Evolutionary conservation across 1,140 invertebrate genomes (phyloP).

Genomic region (Dysdera silvatica): DNA sequence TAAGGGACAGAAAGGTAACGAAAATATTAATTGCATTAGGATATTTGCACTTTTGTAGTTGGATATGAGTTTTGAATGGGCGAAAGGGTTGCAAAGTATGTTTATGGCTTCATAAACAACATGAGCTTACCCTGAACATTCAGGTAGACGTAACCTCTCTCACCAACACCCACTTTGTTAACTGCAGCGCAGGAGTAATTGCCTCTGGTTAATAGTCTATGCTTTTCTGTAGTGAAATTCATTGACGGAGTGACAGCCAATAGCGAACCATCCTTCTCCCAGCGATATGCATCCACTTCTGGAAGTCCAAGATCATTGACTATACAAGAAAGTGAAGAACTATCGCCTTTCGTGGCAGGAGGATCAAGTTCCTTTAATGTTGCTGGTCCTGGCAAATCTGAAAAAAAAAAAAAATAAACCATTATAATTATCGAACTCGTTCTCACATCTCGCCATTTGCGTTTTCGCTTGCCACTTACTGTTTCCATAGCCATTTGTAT

Average conservation of each 20-base stretch:
- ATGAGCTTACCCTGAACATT: conserved; percentile 62
- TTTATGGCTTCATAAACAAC: neutral
- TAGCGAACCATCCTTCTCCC: conserved; percentile 30
- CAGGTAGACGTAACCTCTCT: conserved; percentile 60
- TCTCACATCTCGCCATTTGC: too few relatives aligned
- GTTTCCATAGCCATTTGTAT: too few relatives aligned
- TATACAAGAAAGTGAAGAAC: conserved; percentile 67
- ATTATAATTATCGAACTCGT: too few relatives aligned
- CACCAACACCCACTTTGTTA: conserved; percentile 67
- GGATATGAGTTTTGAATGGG: too few relatives aligned
- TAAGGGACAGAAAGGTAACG: too few relatives aligned
- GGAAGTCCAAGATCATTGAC: conserved; percentile 71
- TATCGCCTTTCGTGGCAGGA: conserved; percentile 62
- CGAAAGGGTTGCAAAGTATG: neutral
- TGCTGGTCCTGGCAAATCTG: conserved; percentile 32
- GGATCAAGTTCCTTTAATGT: conserved; percentile 49
- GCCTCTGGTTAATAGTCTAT: conserved; percentile 25
- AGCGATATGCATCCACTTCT: conserved; percentile 47
- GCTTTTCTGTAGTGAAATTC: conserved; percentile 24
- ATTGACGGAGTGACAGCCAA: conserved; percentile 16
- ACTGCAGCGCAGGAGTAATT: conserved; percentile 70
- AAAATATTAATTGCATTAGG: too few relatives aligned
- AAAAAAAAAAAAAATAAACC: too few relatives aligned
- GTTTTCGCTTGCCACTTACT: too few relatives aligned
- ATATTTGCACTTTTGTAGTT: too few relatives aligned